These are phyloP conservation scores for Tryphoninae sp. DNA, from an alignment of 2,888 invertebrate species.

Conservation along the genomic window DNA sequence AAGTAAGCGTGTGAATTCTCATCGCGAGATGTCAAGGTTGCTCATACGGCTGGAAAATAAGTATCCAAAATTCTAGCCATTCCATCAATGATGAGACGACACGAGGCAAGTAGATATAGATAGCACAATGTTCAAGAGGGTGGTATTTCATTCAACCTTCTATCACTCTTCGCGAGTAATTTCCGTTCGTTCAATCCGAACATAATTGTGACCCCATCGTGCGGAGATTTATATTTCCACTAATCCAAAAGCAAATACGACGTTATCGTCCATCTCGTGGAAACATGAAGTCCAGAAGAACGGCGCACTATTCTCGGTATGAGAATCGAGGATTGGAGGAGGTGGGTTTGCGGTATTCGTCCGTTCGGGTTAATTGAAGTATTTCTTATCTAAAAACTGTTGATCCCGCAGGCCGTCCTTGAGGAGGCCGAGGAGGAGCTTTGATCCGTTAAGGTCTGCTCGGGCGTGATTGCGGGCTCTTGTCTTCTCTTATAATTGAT, in stretches of 20 bases:
- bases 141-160: not conserved
- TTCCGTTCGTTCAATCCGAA: slow-evolving; percentile 28
- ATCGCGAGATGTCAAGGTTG: not conserved
- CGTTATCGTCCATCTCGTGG: slow-evolving; percentile 38
- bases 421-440: slow-evolving; percentile 66
- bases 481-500: slow-evolving; percentile 82
- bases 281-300: slow-evolving; percentile 9
- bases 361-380: slow-evolving; percentile 78
- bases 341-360: slow-evolving; percentile 46
- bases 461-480: slow-evolving; percentile 79
- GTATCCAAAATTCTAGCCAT: not conserved
- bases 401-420: slow-evolving; percentile 73
- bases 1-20: slow-evolving; percentile 40
- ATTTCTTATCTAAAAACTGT: slow-evolving; percentile 80
- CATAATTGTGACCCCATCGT: not conserved
- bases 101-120: not conserved
- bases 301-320: not conserved
- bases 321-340: slow-evolving; percentile 41
- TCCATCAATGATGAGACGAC: not conserved
- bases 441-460: slow-evolving; percentile 80
- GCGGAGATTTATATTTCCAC: slow-evolving; percentile 64
- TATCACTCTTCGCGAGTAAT: slow-evolving; percentile 28
- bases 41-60: not conserved
- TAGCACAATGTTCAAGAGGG: not conserved
- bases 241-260: slow-evolving; percentile 65